Conservation (phyloP, 2,797 vertebrate genomes). For the Mus spretus region DNA sequence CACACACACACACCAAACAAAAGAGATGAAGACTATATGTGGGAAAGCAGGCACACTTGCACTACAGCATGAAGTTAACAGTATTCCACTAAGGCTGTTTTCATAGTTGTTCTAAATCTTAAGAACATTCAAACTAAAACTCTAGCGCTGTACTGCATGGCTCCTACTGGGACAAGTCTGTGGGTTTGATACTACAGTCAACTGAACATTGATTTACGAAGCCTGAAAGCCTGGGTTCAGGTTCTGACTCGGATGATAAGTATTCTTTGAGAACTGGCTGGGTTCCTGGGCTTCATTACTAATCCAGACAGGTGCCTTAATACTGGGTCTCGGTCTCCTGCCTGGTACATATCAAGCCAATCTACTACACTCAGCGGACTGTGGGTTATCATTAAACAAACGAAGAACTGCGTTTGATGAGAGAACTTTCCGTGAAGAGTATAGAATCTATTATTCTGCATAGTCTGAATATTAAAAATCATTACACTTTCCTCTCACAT, state of each 20-base stretch:
- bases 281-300: neutral
- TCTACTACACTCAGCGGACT: neutral
- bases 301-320: neutral
- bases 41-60: neutral
- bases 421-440: neutral
- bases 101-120: constrained; percentile 24
- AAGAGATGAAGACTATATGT: neutral
- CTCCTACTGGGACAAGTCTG: neutral
- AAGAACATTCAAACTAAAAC: neutral
- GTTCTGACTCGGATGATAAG: neutral
- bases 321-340: neutral
- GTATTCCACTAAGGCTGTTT: neutral
- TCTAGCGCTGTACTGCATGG: neutral
- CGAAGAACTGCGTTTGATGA: neutral
- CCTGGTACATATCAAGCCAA: neutral
- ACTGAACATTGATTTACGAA: neutral
- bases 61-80: constrained; percentile 7
- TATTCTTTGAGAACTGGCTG: neutral
- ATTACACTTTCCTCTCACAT: neutral
- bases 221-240: constrained; percentile 18
- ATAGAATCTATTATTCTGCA: neutral
- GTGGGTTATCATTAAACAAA: neutral
- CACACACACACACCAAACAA: neutral
- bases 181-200: neutral
- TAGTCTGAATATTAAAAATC: neutral